Evolutionary conservation across 2,888 invertebrate species (phyloP).

Genomic region (Volucella inflata): DNA sequence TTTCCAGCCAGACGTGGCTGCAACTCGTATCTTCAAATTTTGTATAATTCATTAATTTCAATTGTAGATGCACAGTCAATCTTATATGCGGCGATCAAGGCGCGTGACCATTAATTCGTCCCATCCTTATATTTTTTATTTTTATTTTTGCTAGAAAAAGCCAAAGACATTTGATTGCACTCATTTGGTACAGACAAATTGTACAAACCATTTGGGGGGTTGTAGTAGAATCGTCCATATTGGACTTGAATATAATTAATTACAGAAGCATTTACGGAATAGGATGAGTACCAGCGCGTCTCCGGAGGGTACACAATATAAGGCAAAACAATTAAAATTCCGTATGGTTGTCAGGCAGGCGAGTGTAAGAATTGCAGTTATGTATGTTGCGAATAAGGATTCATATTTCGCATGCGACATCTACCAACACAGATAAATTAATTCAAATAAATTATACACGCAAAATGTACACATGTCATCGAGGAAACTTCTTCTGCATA

Average conservation of each 20-base stretch:
- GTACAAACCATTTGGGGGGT: conserved; percentile 45
- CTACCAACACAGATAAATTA: conserved; percentile 47
- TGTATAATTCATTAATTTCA: too few species aligned
- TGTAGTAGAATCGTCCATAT: conserved; percentile 40
- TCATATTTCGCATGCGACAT: conserved; percentile 62
- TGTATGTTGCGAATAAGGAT: conserved; percentile 60
- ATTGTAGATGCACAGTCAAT: too few species aligned
- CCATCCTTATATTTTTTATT: not conserved
- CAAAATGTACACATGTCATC: conserved; percentile 72
- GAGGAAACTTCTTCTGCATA: conserved; percentile 66
- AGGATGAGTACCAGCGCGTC: conserved; percentile 24
- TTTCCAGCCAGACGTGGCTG: too few species aligned
- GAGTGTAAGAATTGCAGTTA: not conserved
- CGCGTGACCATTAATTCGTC: conserved; percentile 70
- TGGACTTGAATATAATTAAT: conserved; percentile 66
- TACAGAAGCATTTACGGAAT: conserved; percentile 46
- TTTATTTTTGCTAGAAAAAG: conserved; percentile 30
- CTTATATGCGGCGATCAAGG: conserved; percentile 1
- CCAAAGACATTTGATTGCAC: conserved; percentile 26
- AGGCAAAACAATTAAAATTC: conserved; percentile 72
- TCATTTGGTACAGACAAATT: not conserved
- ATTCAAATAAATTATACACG: conserved; percentile 53
- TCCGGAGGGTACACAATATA: conserved; percentile 40
- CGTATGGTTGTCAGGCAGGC: conserved; percentile 38
- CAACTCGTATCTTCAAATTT: too few species aligned